Evolutionary conservation across 1,140 invertebrate genomes (phyloP), one percentile per base, ranked within the genome.

Genomic region (Lutraria rhynchaena): DNA sequence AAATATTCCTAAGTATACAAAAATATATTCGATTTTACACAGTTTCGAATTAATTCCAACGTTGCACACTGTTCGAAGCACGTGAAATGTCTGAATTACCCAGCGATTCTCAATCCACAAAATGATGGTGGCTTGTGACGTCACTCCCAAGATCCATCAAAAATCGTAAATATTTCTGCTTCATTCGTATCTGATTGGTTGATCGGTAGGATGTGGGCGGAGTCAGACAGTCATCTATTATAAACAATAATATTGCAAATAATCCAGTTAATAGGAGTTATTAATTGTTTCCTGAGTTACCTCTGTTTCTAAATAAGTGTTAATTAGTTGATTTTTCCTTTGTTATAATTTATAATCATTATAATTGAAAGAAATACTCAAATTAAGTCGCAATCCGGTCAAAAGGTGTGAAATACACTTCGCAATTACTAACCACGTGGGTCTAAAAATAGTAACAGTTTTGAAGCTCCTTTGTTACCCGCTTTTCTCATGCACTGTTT

Each of bases 111-210:
- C 86, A 87, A 85, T 83, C 83, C 49, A 60, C 61, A 60, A 81
- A 80, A 87, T 85, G 87, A 87, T 88, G 85, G 85, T 81, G 63
- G 63, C 60, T 74, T 78, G 67, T 89, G 88, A 89, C 88, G 87
- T 89, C 88, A 89, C 86, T 87, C 85, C 84, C 85, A 85, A 82
- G 74, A 85, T 83, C 69, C 83, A 83, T 55, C 69, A 75, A 69
- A 41, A 70, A 46, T 63, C 33, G 75, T 71, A 63, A 55, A 85
- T 60, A 78, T 82, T 70, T 51, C 58, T 44, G 65, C 70, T 77
- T 44, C 65, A 57, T 73, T 61, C 24, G 29, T 24, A n/a, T 35
- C 29, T 70, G 51, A 86, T 86, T 86, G 85, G 85, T 58, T 75
- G 57, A 67, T 27, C n/a, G 31, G 35, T 35, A 19, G 70, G 37